A percentile compares a stretch with the other conserved stretches of the same genome.
Conservation (phyloP, 2,888 invertebrate genomes). For the Eristalinus sepulchralis region DNA sequence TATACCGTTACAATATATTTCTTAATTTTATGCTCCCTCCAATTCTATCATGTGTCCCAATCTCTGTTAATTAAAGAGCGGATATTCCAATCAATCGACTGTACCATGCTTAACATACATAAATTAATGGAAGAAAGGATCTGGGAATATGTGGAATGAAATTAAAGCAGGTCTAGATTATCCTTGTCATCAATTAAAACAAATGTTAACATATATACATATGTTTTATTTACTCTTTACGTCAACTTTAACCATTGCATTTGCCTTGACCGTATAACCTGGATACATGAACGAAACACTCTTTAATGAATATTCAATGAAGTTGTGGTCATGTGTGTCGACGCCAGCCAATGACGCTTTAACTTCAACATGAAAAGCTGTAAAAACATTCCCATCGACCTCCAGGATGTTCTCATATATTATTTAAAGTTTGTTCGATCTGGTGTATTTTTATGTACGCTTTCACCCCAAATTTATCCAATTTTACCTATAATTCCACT, state of each 20-base stretch:
- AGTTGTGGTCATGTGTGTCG: background rate
- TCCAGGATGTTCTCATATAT: background rate
- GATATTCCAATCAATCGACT: too few species aligned
- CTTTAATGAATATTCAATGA: background rate
- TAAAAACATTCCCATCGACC: background rate
- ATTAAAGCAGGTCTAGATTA: background rate
- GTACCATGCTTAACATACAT: too few species aligned
- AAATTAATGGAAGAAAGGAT: too few species aligned
- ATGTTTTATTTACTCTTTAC: background rate
- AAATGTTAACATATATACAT: background rate
- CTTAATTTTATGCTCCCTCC: too few species aligned
- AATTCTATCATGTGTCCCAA: too few species aligned
- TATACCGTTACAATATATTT: too few species aligned
- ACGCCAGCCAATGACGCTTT: background rate
- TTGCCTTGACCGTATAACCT: background rate
- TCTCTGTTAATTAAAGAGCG: too few species aligned
- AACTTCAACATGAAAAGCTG: background rate
- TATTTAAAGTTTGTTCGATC: background rate
- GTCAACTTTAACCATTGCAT: background rate
- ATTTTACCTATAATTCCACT: background rate
- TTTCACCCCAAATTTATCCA: background rate
- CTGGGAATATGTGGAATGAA: background rate
- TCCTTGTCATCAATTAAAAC: background rate
- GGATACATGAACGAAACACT: background rate
- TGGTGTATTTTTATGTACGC: background rate